Evolutionary conservation across 2,797 vertebrate species (phyloP), one percentile per base, ranked within the genome.

Genomic region (Alcedo quadribrachys): DNA sequence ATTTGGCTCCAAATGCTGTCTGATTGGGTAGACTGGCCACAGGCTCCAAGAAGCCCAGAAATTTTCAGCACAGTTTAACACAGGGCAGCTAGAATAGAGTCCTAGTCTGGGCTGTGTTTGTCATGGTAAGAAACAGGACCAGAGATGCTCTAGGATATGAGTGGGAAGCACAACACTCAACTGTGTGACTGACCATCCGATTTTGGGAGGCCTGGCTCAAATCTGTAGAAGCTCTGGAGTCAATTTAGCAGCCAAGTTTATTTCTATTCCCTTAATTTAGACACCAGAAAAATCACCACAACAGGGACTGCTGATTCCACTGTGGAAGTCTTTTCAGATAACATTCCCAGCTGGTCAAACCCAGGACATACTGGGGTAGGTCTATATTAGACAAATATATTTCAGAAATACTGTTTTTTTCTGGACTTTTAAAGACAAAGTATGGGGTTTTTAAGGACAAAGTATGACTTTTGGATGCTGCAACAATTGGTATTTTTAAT

Each of bases 1-100:
- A 93, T 93, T 69, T 90, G 92, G 75, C 81, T 94, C 42, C 48
- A 63, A 63, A 69, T 46, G 14, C 55, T 75, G 73, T 89, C 84
- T 92, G 91, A 40, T 45, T 37, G 45, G 66, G 45, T 67, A 54
- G 43, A 28, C 79, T 89, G 55, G 6, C 77, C 62, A 42, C 0
- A 30, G 58, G 15, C 33, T 94, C 66, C 69, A 93, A 81, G 81
- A 91, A 85, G 21, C 37, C 54, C 83, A 77, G 63, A 87, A 89
- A 75, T 89, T 75, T 93, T 92, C 71, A 69, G 33, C 35, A 42
- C 11, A 21, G 78, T 82, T 87, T 74, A 77, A 68, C 20, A 88
- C 71, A 62, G 65, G 43, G 60, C 55, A 17, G 10, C 65, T 61
- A 25, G 18, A 35, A 54, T 5, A 45, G 8, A 60, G n/a, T 73